phyloP scores from a whole-genome alignment of 2,113 vertebrate genomes.

The Phaethornis superciliosus region DNA sequence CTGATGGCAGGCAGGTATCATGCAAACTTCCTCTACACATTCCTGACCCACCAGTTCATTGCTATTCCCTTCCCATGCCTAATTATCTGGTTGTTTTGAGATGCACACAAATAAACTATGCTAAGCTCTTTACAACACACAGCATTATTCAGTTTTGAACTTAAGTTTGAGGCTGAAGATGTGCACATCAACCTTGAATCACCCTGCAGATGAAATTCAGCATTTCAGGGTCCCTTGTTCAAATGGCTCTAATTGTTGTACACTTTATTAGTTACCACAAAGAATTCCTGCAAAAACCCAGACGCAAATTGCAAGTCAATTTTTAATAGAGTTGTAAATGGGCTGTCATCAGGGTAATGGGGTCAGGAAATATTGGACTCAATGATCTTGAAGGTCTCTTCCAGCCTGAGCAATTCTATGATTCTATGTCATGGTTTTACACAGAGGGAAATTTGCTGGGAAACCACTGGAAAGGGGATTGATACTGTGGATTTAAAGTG shows the following conservation, averaged over 20 bases:
- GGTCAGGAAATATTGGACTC: too few relatives aligned
- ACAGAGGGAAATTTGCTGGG: neutral
- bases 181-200: neutral
- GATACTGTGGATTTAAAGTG: neutral
- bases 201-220: neutral
- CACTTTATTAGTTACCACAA: neutral
- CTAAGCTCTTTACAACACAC: neutral
- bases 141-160: neutral
- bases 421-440: neutral
- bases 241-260: neutral
- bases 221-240: neutral
- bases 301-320: neutral
- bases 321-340: neutral
- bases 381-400: too few relatives aligned
- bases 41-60: neutral
- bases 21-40: neutral
- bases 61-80: conserved; percentile 10
- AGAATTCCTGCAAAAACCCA: neutral
- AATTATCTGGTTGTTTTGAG: conserved; percentile 17
- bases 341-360: too few relatives aligned
- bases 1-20: neutral
- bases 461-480: neutral
- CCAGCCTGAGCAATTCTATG: too few relatives aligned
- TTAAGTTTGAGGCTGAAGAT: neutral
- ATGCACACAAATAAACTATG: conserved; percentile 24